Conservation (phyloP, 2,113 vertebrate genomes). For the Podarcis raffonei region DNA sequence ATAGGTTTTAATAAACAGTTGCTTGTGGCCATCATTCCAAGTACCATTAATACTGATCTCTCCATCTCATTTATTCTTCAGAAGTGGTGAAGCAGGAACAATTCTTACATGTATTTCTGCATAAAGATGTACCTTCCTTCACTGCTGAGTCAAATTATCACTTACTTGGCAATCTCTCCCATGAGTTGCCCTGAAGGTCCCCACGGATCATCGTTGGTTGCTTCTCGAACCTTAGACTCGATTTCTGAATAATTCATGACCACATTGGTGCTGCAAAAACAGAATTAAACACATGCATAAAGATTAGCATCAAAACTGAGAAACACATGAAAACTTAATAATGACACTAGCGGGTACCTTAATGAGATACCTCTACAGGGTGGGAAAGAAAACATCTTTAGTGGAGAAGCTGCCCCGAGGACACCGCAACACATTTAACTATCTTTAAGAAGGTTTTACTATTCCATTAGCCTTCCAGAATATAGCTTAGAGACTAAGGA, state of each 20-base stretch:
- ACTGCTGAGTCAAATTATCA: conserved; percentile 81
- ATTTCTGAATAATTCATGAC: conserved; percentile 99
- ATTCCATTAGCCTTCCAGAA: conserved; percentile 74
- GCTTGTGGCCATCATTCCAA: background rate
- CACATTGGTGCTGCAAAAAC: conserved; percentile 93
- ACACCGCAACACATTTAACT: conserved; percentile 73
- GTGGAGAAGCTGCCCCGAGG: conserved; percentile 74
- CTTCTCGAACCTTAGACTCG: conserved; percentile 99
- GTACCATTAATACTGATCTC: background rate
- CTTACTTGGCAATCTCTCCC: conserved; percentile 97
- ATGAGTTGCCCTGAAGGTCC: conserved; percentile 98
- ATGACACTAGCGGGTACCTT: conserved; percentile 76
- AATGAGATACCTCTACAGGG: conserved; percentile 80
- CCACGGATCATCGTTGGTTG: conserved; percentile 98
- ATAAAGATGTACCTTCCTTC: conserved; percentile 71
- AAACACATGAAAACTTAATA: conserved; percentile 86
- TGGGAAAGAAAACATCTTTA: conserved; percentile 71
- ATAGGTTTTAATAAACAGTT: conserved; percentile 3
- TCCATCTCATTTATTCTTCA: conserved; percentile 11
- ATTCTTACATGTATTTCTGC: conserved; percentile 57
- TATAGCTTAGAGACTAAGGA: conserved; percentile 65
- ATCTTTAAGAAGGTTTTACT: conserved; percentile 75
- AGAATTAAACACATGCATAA: conserved; percentile 72
- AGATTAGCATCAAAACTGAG: conserved; percentile 86
- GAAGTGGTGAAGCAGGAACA: conserved; percentile 57